Conservation (phyloP, 1,140 invertebrate species). For the Papilio xuthus region DNA sequence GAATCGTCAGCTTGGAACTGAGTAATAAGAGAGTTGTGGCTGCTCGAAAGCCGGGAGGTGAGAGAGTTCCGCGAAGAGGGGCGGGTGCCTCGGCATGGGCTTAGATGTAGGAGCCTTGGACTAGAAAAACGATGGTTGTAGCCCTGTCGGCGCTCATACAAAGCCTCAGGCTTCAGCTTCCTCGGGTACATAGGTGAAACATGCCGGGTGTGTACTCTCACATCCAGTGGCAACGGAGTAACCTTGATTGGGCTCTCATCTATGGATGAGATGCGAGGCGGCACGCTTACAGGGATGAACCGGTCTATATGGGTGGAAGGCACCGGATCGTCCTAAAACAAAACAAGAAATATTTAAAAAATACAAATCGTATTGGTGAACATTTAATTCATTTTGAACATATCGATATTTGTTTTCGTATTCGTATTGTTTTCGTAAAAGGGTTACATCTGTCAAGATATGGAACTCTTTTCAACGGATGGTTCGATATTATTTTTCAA, state of each 20-base stretch:
- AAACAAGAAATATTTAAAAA: constrained; percentile 28
- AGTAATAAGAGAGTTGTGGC: constrained; percentile 89
- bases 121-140: constrained; percentile 83
- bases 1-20: constrained; percentile 90
- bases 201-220: constrained; percentile 57
- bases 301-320: constrained; percentile 52
- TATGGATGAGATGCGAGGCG: constrained; percentile 61
- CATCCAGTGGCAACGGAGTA: constrained; percentile 57
- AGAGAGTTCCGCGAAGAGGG: constrained; percentile 88
- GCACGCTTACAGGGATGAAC: constrained; percentile 61
- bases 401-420: no score
- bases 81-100: constrained; percentile 83
- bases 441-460: no score
- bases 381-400: neutral
- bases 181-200: constrained; percentile 70
- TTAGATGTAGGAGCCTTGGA: constrained; percentile 84
- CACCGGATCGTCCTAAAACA: constrained; percentile 63
- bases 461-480: no score
- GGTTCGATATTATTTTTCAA: neutral
- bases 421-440: no score
- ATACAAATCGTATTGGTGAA: neutral
- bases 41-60: constrained; percentile 88
- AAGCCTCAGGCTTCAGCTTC: constrained; percentile 66
- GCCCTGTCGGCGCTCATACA: constrained; percentile 71
- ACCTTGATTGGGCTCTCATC: constrained; percentile 56